Evolutionary conservation across 2,888 invertebrate species (phyloP).

Genomic region (Netelia virgata): DNA sequence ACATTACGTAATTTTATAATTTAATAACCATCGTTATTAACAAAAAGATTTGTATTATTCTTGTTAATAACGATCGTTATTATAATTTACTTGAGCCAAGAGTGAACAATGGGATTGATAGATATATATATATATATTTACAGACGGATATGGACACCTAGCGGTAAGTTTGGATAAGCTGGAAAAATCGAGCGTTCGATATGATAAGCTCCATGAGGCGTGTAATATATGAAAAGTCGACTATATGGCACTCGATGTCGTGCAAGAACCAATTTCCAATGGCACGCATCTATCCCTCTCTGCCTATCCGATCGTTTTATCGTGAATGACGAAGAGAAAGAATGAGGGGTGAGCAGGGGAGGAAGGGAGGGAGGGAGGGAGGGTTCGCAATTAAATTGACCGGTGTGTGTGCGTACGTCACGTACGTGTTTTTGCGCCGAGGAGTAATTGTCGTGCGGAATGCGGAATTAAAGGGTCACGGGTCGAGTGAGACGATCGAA

Average conservation of each 20-base stretch:
- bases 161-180: constrained; percentile 8
- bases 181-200: constrained; percentile 46
- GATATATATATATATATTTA: too few species aligned
- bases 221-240: constrained; percentile 49
- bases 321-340: constrained; percentile 43
- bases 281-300: constrained; percentile 19
- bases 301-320: constrained; percentile 50
- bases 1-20: background rate
- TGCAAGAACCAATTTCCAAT: constrained; percentile 57
- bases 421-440: too few species aligned
- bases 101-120: background rate
- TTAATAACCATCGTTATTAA: background rate
- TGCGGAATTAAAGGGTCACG: constrained; percentile 65
- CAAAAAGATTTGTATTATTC: too few species aligned
- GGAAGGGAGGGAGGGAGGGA: constrained; percentile 49
- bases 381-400: constrained; percentile 61
- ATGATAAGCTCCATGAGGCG: constrained; percentile 2
- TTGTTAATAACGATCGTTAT: too few species aligned
- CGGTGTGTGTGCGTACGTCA: constrained; percentile 13
- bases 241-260: constrained; percentile 51
- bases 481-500: constrained; percentile 36
- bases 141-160: background rate
- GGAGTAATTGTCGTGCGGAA: constrained; percentile 65
- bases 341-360: constrained; percentile 6
- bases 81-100: background rate